A percentile compares a stretch with the other conserved stretches of the same genome.
These are phyloP conservation scores for Cyrtodaria siliqua DNA, from an alignment of 2,888 invertebrate species.

Conservation along the genomic window DNA sequence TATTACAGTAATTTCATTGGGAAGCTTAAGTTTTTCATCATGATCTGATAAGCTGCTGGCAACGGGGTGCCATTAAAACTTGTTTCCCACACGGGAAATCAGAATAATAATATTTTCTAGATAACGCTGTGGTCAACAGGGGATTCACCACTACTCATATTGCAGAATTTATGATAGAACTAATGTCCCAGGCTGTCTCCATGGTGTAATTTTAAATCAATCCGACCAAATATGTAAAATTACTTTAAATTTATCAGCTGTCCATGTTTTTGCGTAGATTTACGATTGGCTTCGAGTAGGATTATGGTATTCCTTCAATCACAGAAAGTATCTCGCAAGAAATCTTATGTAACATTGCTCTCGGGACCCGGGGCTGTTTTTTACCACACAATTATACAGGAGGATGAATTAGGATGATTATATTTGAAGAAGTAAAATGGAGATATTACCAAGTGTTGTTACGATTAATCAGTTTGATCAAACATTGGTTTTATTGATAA, in stretches of 20 bases:
- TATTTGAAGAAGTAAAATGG: too few species aligned
- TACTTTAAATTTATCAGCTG: slow-evolving; percentile 6
- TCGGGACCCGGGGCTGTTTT: too few species aligned
- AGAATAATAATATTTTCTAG: slow-evolving; percentile 57
- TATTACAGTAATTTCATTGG: slow-evolving; percentile 40
- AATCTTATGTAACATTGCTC: too few species aligned
- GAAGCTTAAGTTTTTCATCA: slow-evolving; percentile 39
- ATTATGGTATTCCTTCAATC: too few species aligned
- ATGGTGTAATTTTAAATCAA: slow-evolving; percentile 4
- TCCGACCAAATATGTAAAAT: slow-evolving; percentile 18
- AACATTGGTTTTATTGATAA: too few species aligned
- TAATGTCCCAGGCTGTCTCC: slow-evolving; percentile 24
- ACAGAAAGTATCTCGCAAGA: too few species aligned
- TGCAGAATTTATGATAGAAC: slow-evolving; percentile 53
- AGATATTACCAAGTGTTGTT: too few species aligned
- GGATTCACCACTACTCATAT: slow-evolving; percentile 29
- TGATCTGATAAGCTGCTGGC: slow-evolving; percentile 41
- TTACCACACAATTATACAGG: too few species aligned
- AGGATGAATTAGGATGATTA: too few species aligned
- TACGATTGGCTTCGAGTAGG: not conserved
- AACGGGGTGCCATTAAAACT: slow-evolving; percentile 63
- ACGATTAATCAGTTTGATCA: too few species aligned
- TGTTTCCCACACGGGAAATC: slow-evolving; percentile 68
- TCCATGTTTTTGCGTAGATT: slow-evolving; percentile 3
- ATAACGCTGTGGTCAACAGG: slow-evolving; percentile 57